Conservation (phyloP, 1,140 invertebrate species). For the Xylocopa sonorina region DNA sequence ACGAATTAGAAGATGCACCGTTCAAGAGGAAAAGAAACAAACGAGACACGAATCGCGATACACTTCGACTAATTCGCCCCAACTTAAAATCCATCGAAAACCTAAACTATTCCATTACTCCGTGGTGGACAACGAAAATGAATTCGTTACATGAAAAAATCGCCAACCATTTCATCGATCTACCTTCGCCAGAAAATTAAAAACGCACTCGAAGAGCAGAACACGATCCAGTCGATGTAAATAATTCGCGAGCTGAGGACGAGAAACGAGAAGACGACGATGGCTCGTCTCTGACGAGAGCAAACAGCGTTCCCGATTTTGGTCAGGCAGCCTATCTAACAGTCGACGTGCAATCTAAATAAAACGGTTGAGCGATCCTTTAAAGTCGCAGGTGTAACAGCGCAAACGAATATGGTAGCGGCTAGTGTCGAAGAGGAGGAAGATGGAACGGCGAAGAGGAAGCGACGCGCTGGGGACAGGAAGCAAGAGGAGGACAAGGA, state of each 20-base stretch:
- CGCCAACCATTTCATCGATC: no score
- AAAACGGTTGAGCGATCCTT: slow-evolving; percentile 49
- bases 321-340: slow-evolving; percentile 32
- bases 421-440: slow-evolving; percentile 27
- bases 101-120: neutral
- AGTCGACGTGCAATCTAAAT: slow-evolving; percentile 27
- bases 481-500: neutral
- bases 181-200: no score
- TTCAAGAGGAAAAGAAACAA: neutral
- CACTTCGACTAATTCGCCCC: neutral
- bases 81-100: no score
- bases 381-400: slow-evolving; percentile 62
- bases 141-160: no score
- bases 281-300: neutral
- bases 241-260: neutral
- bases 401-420: slow-evolving; percentile 41
- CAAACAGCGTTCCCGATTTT: slow-evolving; percentile 31
- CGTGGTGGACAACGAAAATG: no score
- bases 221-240: neutral
- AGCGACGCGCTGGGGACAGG: neutral
- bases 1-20: neutral
- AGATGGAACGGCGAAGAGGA: neutral
- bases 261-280: no score
- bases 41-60: neutral
- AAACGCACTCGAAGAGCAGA: no score